These are phyloP conservation scores for Anthopleura sola DNA, from an alignment of 64 coral and sea anemone species.

Conservation along the genomic window DNA sequence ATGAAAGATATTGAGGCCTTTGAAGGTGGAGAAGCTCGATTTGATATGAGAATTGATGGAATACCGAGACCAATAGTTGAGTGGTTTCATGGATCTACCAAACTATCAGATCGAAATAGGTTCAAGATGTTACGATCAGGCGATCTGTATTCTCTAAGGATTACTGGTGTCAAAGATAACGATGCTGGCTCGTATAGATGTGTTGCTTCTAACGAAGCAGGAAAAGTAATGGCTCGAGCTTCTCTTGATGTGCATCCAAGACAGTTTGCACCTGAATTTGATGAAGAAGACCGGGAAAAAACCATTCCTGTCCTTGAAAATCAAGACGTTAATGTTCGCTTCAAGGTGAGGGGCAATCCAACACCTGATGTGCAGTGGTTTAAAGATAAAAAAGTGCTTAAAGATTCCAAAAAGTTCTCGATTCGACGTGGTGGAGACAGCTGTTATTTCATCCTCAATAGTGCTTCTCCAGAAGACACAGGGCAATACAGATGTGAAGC, in stretches of 20 bases:
- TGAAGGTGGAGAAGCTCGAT: conserved; percentile 76
- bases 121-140: conserved; percentile 10
- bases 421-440: conserved; percentile 28
- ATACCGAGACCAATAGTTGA: conserved; percentile 63
- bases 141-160: conserved; percentile 48
- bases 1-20: conserved; percentile 57
- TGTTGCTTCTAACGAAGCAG: conserved; percentile 66
- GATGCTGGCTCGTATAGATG: conserved; percentile 84
- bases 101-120: conserved; percentile 34
- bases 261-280: conserved; percentile 42
- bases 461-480: conserved; percentile 47
- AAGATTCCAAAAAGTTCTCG: conserved; percentile 22
- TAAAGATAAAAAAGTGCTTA: conserved; percentile 44
- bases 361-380: conserved; percentile 48
- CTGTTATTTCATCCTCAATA: conserved; percentile 42
- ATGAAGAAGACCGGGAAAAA: conserved; percentile 15
- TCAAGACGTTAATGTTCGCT: conserved; percentile 45
- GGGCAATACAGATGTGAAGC: conserved; percentile 65
- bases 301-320: conserved; percentile 47
- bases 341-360: conserved; percentile 62
- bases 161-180: conserved; percentile 33
- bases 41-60: conserved; percentile 65
- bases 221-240: conserved; percentile 57
- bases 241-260: conserved; percentile 60
- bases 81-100: conserved; percentile 77